Evolutionary conservation across 2,113 vertebrate species (phyloP), one percentile per base, ranked within the genome.

Genomic region (Cryptomyrus ogoouensis): DNA sequence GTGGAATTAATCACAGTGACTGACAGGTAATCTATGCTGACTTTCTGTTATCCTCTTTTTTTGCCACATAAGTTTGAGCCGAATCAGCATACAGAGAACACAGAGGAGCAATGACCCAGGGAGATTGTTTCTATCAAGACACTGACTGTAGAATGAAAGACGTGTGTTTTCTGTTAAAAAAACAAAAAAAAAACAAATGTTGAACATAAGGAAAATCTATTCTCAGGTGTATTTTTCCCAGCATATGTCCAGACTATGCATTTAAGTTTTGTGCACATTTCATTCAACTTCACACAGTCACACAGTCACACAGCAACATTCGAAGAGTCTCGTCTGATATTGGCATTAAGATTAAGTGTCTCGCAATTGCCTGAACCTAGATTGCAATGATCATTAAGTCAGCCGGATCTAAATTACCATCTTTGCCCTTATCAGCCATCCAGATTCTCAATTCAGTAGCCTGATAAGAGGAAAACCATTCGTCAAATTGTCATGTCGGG

Each of bases 1-100:
- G 13, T 19, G 39, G 83, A 93, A 94, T 94, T 94, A 92, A 94
- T 94, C 92, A 92, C 87, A 90, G 91, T 94, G 94, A 92, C 92
- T 92, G 89, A 93, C 70, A 44, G 88, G 7, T 31, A 35, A 50
- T 49, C 46, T 74, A 80, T 35, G 35, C 27, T 46, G 15, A n/a
- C 58, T 49, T 62, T n/a, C 42, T n/a, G 19, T 44, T 31, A 49
- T 53, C 27, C 50, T 87, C 17, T 87, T 80, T 53, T 53, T 53
- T 53, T 31, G 10, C 24, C 83, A 85, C 39, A 49, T 85, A 46
- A 85, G 83, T 85, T 85, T 50, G 83, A 49, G 13, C 46, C 84
- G 53, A 49, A 49, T 27, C 19, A 87, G 84, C 84, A 52, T 31
- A 31, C 27, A 62, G 56, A 62, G 21, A 58, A 58, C n/a, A 27